phyloP scores from a whole-genome alignment of 1,140 invertebrate species.

The Bombus terrestris region DNA sequence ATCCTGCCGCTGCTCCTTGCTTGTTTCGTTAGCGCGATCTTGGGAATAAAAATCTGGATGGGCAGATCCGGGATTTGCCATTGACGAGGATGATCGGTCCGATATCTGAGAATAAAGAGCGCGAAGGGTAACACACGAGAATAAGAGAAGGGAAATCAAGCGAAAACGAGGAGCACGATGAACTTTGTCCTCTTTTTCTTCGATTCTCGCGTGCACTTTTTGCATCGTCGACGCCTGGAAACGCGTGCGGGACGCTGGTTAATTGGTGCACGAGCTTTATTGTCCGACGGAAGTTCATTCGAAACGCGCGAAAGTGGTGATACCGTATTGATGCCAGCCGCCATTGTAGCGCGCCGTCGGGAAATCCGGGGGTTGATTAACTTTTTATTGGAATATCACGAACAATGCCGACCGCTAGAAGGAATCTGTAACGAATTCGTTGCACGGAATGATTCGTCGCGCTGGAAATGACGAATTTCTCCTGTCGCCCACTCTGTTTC shows the following conservation, averaged over 20 bases:
- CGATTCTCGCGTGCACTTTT: neutral
- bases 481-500: neutral
- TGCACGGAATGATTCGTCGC: neutral
- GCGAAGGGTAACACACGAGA: neutral
- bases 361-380: slow-evolving; percentile 42
- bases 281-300: slow-evolving; percentile 35
- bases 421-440: slow-evolving; percentile 28
- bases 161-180: neutral
- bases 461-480: neutral
- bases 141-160: no score
- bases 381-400: slow-evolving; percentile 47
- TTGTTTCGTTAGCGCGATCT: slow-evolving; percentile 21
- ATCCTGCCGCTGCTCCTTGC: neutral
- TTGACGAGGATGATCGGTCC: slow-evolving; percentile 43
- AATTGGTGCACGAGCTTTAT: slow-evolving; percentile 37
- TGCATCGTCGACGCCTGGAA: neutral
- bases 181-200: slow-evolving; percentile 11
- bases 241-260: slow-evolving; percentile 34
- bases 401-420: slow-evolving; percentile 16
- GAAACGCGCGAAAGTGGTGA: slow-evolving; percentile 36
- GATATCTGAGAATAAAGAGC: slow-evolving; percentile 36
- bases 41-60: neutral
- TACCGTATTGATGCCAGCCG: slow-evolving; percentile 20
- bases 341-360: slow-evolving; percentile 34
- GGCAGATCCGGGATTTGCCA: slow-evolving; percentile 19